Percentiles rank a stretch among this genome's conserved stretches.
phyloP scores from a whole-genome alignment of 64 coral and sea anemone species.

The Astreopora myriophthalma region DNA sequence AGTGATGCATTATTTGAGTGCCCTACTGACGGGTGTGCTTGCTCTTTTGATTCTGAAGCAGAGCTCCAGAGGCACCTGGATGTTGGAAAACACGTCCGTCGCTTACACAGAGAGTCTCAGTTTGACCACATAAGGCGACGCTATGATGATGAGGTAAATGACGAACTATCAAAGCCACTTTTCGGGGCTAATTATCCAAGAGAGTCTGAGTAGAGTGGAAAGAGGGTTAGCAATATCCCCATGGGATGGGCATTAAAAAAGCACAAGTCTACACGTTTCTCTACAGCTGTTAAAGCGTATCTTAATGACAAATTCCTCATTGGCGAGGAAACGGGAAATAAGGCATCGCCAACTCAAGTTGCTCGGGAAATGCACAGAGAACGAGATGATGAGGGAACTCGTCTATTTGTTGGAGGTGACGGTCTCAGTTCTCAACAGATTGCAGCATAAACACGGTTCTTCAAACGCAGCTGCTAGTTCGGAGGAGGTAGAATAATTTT shows the following conservation, averaged over 20 bases:
- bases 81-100: not conserved
- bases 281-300: slow-evolving; percentile 29
- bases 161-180: slow-evolving; percentile 46
- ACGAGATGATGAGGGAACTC: slow-evolving; percentile 35
- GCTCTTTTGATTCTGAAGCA: slow-evolving; percentile 12
- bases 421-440: slow-evolving; percentile 60
- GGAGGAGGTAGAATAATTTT: slow-evolving; percentile 30
- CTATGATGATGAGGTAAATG: slow-evolving; percentile 38
- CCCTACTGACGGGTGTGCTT: not conserved
- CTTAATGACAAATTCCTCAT: slow-evolving; percentile 43
- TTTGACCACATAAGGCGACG: slow-evolving; percentile 31
- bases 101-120: slow-evolving; percentile 41
- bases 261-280: slow-evolving; percentile 31
- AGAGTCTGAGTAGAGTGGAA: slow-evolving; percentile 25
- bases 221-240: not conserved
- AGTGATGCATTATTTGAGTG: not conserved
- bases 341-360: slow-evolving; percentile 43
- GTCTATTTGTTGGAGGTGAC: slow-evolving; percentile 48
- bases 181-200: slow-evolving; percentile 3
- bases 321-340: slow-evolving; percentile 29
- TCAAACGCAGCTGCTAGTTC: slow-evolving; percentile 12
- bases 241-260: slow-evolving; percentile 38
- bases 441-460: slow-evolving; percentile 38
- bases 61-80: slow-evolving; percentile 30
- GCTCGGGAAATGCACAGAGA: slow-evolving; percentile 45